Evolutionary conservation across 2,888 invertebrate genomes (phyloP).

Genomic region (Zaprionus obscuricornis): DNA sequence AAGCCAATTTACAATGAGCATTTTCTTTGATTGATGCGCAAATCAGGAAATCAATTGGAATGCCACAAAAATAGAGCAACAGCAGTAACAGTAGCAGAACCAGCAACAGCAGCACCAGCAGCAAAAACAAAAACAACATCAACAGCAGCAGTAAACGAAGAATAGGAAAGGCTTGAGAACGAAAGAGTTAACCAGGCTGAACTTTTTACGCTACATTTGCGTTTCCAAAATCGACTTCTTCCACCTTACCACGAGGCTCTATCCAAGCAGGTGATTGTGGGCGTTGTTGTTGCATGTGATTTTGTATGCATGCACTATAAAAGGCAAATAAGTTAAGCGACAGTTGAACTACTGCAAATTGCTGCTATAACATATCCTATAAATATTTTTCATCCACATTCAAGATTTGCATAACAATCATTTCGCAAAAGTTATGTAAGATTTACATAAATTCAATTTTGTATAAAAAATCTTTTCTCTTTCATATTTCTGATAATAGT

Average conservation of each 20-base stretch:
- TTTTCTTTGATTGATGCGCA: slow-evolving; percentile 65
- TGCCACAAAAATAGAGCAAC: slow-evolving; percentile 54
- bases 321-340: not conserved
- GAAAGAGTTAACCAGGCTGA: slow-evolving; percentile 18
- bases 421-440: too few species aligned
- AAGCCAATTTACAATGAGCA: slow-evolving; percentile 49
- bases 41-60: slow-evolving; percentile 73
- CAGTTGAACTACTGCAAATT: not conserved
- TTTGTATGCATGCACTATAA: slow-evolving; percentile 24
- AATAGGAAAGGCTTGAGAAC: slow-evolving; percentile 1
- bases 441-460: too few species aligned
- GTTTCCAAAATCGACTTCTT: too few species aligned
- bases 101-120: slow-evolving; percentile 1
- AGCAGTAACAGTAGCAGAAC: too few species aligned
- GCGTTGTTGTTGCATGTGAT: slow-evolving; percentile 35
- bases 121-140: slow-evolving; percentile 20
- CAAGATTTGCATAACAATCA: too few species aligned
- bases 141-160: slow-evolving; percentile 3
- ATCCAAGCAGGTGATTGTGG: slow-evolving; percentile 38
- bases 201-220: slow-evolving; percentile 61
- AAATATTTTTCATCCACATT: too few species aligned
- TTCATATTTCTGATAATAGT: too few species aligned
- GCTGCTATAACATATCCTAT: slow-evolving; percentile 1
- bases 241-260: too few species aligned
- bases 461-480: too few species aligned